Evolutionary conservation across 2,113 vertebrate species (phyloP).

Genomic region (Polyodon spathula): DNA sequence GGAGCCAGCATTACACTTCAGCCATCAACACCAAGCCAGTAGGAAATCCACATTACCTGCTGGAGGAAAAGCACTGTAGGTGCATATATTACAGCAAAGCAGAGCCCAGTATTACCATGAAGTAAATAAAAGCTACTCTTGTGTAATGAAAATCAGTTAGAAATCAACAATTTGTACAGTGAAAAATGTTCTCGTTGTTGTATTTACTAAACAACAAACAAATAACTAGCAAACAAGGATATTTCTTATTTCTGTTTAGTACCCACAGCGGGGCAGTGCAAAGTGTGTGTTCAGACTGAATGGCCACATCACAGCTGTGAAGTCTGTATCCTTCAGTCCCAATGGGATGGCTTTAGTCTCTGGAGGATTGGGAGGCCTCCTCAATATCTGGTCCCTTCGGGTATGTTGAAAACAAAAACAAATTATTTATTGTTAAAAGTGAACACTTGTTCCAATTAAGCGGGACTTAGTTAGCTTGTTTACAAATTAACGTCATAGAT

Average conservation of each 20-base stretch:
- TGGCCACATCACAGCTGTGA: constrained; percentile 63
- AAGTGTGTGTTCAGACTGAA: constrained; percentile 57
- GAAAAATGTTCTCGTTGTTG: too few relatives aligned
- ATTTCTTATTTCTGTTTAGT: constrained; percentile 3
- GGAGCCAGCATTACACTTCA: too few relatives aligned
- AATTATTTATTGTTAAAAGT: not conserved
- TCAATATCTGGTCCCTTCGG: constrained; percentile 68
- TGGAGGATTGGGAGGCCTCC: constrained; percentile 61
- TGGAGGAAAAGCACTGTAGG: too few relatives aligned
- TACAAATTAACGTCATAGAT: not conserved
- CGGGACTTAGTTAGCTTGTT: not conserved
- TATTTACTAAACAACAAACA: not conserved
- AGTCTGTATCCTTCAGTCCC: constrained; percentile 58
- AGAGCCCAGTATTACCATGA: too few relatives aligned
- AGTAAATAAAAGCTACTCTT: too few relatives aligned
- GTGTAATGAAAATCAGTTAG: too few relatives aligned
- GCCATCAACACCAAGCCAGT: too few relatives aligned
- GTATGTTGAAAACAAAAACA: constrained; percentile 29
- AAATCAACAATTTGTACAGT: too few relatives aligned
- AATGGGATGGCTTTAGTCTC: constrained; percentile 56
- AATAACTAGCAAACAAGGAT: constrained; percentile 7
- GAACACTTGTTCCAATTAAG: not conserved
- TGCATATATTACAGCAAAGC: too few relatives aligned
- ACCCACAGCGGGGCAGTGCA: constrained; percentile 37
- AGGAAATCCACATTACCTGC: too few relatives aligned